phyloP scores from a whole-genome alignment of 1,140 invertebrate species.

The Cydia strobilella region DNA sequence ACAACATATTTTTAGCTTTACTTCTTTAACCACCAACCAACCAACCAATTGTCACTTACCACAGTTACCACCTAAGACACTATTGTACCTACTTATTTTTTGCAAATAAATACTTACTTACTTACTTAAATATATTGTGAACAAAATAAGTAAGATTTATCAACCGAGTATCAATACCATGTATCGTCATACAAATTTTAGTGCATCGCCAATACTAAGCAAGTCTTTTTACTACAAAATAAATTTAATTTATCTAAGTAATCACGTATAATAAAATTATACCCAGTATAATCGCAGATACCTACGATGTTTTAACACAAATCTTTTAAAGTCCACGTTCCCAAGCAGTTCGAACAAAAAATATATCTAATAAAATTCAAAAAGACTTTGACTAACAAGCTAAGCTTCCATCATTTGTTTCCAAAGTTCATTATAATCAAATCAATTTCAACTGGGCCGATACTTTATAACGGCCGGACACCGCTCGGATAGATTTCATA shows the following conservation, averaged over 20 bases:
- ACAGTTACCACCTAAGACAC: too few relatives aligned
- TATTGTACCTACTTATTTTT: too few relatives aligned
- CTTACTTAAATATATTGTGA: too few relatives aligned
- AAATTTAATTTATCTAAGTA: too few relatives aligned
- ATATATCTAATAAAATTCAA: constrained; percentile 20
- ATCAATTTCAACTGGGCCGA: constrained; percentile 34
- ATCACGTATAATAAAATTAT: too few relatives aligned
- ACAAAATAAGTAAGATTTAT: background rate
- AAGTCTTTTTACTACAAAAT: too few relatives aligned
- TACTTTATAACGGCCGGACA: constrained; percentile 45
- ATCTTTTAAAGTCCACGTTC: background rate
- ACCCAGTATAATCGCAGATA: background rate
- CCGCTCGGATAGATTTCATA: constrained; percentile 76
- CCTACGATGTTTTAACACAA: background rate
- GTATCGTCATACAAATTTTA: too few relatives aligned
- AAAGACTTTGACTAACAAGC: constrained; percentile 15
- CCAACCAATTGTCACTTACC: too few relatives aligned
- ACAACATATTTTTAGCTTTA: too few relatives aligned
- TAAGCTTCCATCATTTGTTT: constrained; percentile 27
- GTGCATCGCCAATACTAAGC: too few relatives aligned
- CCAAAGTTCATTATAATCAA: constrained; percentile 33
- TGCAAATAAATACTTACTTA: too few relatives aligned
- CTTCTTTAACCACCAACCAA: too few relatives aligned
- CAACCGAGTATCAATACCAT: background rate
- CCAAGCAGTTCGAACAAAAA: constrained; percentile 5